Conservation (phyloP, 2,797 vertebrate genomes). For the Platyrinchus mystaceus region DNA sequence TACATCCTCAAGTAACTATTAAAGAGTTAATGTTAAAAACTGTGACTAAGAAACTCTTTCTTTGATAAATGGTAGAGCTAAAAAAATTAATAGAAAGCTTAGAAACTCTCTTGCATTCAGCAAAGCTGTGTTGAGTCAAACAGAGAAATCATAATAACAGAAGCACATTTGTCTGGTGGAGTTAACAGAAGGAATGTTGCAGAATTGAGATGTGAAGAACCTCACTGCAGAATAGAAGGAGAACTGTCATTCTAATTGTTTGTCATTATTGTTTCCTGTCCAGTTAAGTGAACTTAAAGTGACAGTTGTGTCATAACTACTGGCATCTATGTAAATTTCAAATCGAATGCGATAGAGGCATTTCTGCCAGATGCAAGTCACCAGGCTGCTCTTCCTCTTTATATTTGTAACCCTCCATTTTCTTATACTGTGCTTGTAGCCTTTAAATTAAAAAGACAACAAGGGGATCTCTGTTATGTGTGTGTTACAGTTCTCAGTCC, state of each 20-base stretch:
- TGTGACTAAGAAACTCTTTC: conserved; percentile 46
- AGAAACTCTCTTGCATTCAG: conserved; percentile 62
- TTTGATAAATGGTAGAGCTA: conserved; percentile 36
- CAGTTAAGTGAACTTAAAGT: conserved; percentile 54
- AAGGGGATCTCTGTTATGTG: neutral
- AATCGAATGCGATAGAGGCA: conserved; percentile 7
- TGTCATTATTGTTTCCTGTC: conserved; percentile 60
- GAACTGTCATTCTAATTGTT: conserved; percentile 54
- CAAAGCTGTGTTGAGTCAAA: conserved; percentile 51
- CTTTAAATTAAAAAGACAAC: conserved; percentile 3
- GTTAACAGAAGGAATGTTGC: conserved; percentile 56
- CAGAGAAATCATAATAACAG: conserved; percentile 66
- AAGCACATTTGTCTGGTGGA: conserved; percentile 57
- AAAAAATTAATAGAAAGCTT: conserved; percentile 51
- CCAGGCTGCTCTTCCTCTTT: conserved; percentile 33
- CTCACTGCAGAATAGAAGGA: conserved; percentile 48
- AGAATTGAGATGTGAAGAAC: conserved; percentile 63
- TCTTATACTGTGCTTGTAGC: neutral
- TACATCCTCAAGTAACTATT: conserved; percentile 49
- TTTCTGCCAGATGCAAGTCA: conserved; percentile 46
- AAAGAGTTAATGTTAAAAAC: conserved; percentile 61
- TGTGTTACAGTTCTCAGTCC: neutral
- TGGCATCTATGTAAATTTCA: conserved; percentile 60
- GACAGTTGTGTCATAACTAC: conserved; percentile 44
- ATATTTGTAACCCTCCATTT: conserved; percentile 39